Percentiles rank a stretch among this genome's conserved stretches.
Evolutionary conservation across 2,797 vertebrate species (phyloP).

Genomic region (Sebastes diploproa): DNA sequence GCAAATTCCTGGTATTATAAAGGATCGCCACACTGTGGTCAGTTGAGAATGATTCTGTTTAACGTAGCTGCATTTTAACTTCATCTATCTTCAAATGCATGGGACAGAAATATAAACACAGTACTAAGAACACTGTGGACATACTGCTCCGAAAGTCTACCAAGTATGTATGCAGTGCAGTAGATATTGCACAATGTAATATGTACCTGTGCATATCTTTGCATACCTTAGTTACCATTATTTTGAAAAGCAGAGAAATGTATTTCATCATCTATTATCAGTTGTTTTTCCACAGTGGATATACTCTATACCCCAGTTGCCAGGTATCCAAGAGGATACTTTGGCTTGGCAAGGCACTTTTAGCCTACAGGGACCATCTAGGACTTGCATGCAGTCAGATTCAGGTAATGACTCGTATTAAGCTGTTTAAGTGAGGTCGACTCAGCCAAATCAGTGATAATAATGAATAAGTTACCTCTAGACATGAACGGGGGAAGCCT

Average conservation of each 20-base stretch:
- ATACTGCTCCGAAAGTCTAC: not conserved
- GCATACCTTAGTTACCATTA: not conserved
- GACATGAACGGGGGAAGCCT: not conserved
- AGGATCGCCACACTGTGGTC: not conserved
- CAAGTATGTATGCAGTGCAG: not conserved
- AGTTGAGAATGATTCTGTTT: not conserved
- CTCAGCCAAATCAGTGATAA: conserved; percentile 19
- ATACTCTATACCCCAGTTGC: not conserved
- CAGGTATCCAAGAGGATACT: conserved; percentile 19
- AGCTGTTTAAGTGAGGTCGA: not conserved
- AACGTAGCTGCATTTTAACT: not conserved
- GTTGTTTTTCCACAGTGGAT: conserved; percentile 10
- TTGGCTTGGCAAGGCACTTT: conserved; percentile 14
- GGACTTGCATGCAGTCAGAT: conserved; percentile 12
- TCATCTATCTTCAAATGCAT: not conserved
- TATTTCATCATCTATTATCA: conserved; percentile 5
- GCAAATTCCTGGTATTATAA: not conserved
- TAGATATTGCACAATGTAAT: not conserved
- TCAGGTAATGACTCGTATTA: conserved; percentile 55
- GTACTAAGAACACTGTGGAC: not conserved
- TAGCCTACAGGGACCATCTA: conserved; percentile 29
- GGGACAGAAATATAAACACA: not conserved
- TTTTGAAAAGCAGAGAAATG: not conserved
- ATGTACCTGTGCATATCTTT: not conserved
- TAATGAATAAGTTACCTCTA: conserved; percentile 6